Base-by-base conservation (phyloP, 1,140 invertebrate genomes). In the Cardiocondyla obscurior region DNA sequence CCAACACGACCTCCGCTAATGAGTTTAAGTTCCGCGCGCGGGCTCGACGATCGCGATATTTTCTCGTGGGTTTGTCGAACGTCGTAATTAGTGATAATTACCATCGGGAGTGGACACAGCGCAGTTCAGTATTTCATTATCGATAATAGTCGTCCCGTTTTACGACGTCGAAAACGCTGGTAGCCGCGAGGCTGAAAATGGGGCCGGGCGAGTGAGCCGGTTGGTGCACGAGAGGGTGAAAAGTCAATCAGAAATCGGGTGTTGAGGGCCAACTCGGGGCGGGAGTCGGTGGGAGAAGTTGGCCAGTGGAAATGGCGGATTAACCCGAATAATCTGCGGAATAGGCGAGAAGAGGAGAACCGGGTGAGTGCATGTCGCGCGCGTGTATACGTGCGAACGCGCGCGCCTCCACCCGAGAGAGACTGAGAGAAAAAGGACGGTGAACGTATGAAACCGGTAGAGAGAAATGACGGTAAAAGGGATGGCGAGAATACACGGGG, bases 201-300 rank as follows among this genome's bases (percentile, higher is more conserved):
- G 83, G 82, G 44, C 58, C 51, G 69, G 69, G 83, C 12, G 76
- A 85, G 67, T 8, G 44, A 36, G 85, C 33, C 49, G 64, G 69
- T 36, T 49, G 25, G 16, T 44, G 30, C 33, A 10, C 57, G 64
- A 49, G 30, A 65, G 81, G 85, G 85, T 51, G 81, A 87, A 83
- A 83, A 87, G 86, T 87, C 85, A 84, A 87, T 87, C 86, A 84
- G 73, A 84, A 81, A 84, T 87, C 53, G 84, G 65, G 64, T 73
- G 67, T 73, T 58, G 77, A 73, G 49, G 62, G 62, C 62, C 60
- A 77, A 67, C 60, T 73, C 33, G 22, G 74, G 16, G 7, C 12
- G 30, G 10, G 36, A 14, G 30, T 25, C 8, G 49, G 36, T n/a
- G 44, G 60, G 36, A 65, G 60, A 42, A 53, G 73, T 46, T 69